Base-by-base conservation (phyloP, 2,113 vertebrate species). In the Tichodroma muraria region DNA sequence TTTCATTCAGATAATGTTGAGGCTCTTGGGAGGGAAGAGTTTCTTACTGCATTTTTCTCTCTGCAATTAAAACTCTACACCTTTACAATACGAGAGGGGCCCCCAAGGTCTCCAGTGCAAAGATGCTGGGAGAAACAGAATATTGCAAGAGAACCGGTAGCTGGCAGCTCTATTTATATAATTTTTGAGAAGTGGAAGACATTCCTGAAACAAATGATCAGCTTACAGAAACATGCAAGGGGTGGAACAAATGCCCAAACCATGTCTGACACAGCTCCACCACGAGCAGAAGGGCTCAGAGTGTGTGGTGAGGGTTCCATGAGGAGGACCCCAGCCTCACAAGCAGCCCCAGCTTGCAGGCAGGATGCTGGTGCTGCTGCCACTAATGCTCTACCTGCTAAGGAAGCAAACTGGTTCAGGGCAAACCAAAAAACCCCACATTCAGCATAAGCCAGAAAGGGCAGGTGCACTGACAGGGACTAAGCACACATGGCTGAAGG, bases 171-270 rank as follows among this genome's bases (percentile, higher is more conserved):
- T 85, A 35, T 52, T 80, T 72, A 42, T 14, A 45, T 37, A 0
- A n/a, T 63, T 94, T 85, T n/a, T 56, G 52, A 93, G 64, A 68
- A 88, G 75, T 61, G 79, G 85, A 93, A 93, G 52, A 64, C 61
- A 90, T 89, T 92, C 60, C 71, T 94, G 80, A 89, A 87, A 93
- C 45, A 80, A 73, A 18, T 73, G 60, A 73, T 73, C 79, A 90
- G 85, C 59, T 86, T 82, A 59, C 44, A 71, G 47, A 89, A 63
- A 68, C 85, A 81, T 88, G 90, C 82, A 95, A 85, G 64, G 75
- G 64, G 31, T 70, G 47, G 63, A 89, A 93, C 53, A 91, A 85
- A 47, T 22, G 38, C 68, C 66, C 71, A 84, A 15, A 78, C 28
- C 76, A 37, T n/a, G 92, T 44, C 44, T 59, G 60, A 60, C 31